phyloP scores from a whole-genome alignment of 2,797 vertebrate genomes.

The Myripristis murdjan region DNA sequence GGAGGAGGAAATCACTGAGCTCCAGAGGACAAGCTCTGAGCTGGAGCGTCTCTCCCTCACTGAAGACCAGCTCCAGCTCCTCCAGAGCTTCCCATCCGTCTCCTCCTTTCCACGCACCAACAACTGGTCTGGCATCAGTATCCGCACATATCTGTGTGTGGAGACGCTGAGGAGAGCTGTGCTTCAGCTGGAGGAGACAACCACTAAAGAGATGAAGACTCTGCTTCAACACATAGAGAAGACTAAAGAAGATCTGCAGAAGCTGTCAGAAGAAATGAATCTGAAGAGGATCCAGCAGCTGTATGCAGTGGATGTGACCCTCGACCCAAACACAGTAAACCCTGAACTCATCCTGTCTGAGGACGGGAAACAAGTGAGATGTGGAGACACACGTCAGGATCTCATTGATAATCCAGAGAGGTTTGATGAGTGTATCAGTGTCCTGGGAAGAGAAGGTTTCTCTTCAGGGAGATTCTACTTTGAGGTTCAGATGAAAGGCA shows the following conservation, averaged over 20 bases:
- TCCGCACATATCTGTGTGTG: not conserved
- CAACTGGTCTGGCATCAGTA: conserved; percentile 7
- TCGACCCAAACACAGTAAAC: conserved; percentile 36
- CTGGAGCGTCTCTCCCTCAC: conserved; percentile 1
- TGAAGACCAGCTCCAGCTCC: conserved; percentile 9
- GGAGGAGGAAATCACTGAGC: conserved; percentile 5
- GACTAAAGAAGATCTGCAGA: not conserved
- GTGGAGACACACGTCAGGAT: conserved; percentile 24
- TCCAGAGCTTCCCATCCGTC: conserved; percentile 14
- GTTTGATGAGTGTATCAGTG: conserved; percentile 53
- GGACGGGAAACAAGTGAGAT: conserved; percentile 3
- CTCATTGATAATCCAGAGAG: conserved; percentile 14
- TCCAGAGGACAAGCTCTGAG: not conserved
- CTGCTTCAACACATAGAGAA: not conserved
- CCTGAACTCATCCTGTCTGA: not conserved
- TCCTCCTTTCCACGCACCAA: not conserved
- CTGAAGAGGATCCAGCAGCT: not conserved
- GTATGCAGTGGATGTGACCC: conserved; percentile 2
- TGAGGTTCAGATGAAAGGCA: conserved; percentile 66
- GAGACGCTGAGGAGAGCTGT: conserved; percentile 1
- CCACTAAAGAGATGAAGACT: not conserved
- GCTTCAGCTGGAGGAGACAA: not conserved
- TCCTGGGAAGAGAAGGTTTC: conserved; percentile 50
- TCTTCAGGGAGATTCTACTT: conserved; percentile 51
- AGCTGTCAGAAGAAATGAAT: not conserved